phyloP scores from a whole-genome alignment of 2,113 vertebrate genomes.

The Orycteropus afer region DNA sequence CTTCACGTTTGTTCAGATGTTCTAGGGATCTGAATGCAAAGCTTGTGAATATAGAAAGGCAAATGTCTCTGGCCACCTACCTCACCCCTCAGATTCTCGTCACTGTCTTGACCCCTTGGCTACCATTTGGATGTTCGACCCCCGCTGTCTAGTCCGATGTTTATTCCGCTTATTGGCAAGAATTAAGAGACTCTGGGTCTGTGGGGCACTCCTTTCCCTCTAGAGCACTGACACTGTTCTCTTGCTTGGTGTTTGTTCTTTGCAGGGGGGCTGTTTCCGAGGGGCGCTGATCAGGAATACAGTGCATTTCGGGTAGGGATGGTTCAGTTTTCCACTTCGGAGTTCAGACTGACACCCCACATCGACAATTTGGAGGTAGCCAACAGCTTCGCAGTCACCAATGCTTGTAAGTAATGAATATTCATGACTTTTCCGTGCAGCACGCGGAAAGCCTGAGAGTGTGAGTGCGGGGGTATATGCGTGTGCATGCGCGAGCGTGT shows the following conservation, averaged over 20 bases:
- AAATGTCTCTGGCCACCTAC: background rate
- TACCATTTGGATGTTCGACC: background rate
- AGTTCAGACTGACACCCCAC: constrained; percentile 97
- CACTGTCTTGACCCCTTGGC: background rate
- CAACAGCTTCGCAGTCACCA: constrained; percentile 99
- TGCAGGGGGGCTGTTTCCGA: constrained; percentile 97
- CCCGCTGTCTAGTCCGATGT: background rate
- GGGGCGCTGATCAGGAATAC: constrained; percentile 99
- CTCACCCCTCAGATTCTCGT: background rate
- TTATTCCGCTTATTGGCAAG: background rate
- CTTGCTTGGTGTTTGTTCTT: constrained; percentile 77
- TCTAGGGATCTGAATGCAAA: background rate
- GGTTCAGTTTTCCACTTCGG: constrained; percentile 96
- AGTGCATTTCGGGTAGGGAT: constrained; percentile 99
- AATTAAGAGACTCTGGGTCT: background rate
- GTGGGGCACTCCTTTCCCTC: background rate
- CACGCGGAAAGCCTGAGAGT: constrained; percentile 8
- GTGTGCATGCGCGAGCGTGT: constrained; percentile 44
- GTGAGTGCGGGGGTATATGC: constrained; percentile 28
- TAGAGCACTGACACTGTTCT: constrained; percentile 66
- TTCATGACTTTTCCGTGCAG: constrained; percentile 36
- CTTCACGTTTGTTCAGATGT: constrained; percentile 11
- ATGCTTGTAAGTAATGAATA: constrained; percentile 94
- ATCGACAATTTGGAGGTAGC: constrained; percentile 99
- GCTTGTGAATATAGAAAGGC: background rate